Percentiles rank a stretch among this genome's conserved stretches.
Conservation (phyloP, 2,888 invertebrate genomes). For the Drosophila silvestris region DNA sequence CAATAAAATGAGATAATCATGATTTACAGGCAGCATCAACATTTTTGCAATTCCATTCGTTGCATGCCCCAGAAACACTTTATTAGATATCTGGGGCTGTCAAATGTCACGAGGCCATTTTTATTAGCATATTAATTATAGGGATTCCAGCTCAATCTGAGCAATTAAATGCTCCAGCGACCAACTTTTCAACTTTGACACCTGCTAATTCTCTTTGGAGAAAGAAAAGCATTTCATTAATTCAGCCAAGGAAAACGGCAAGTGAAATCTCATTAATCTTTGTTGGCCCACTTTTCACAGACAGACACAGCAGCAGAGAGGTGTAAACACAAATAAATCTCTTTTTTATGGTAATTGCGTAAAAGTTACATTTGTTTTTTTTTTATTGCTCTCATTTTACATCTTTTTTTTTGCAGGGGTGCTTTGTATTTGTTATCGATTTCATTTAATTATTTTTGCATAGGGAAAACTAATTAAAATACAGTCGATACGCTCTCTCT, state of each 20-base stretch:
- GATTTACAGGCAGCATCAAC: conserved; percentile 66
- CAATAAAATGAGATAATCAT: conserved; percentile 73
- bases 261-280: conserved; percentile 73
- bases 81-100: conserved; percentile 44
- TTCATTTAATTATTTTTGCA: conserved; percentile 70
- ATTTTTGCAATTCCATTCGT: conserved; percentile 32
- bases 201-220: conserved; percentile 50
- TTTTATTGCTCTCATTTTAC: conserved; percentile 27
- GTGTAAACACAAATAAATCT: conserved; percentile 78
- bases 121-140: conserved; percentile 78
- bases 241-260: not conserved
- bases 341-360: conserved; percentile 82
- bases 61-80: conserved; percentile 35
- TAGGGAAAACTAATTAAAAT: conserved; percentile 49
- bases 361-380: conserved; percentile 58
- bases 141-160: conserved; percentile 6
- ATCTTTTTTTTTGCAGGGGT: conserved; percentile 12
- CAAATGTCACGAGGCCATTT: conserved; percentile 65
- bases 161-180: conserved; percentile 67
- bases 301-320: conserved; percentile 16
- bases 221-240: conserved; percentile 33
- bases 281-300: conserved; percentile 25
- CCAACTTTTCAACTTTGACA: conserved; percentile 65
- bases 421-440: conserved; percentile 63
- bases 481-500: not conserved